phyloP scores from a whole-genome alignment of 2,888 invertebrate species.

The Rhyacophila evoluta region DNA sequence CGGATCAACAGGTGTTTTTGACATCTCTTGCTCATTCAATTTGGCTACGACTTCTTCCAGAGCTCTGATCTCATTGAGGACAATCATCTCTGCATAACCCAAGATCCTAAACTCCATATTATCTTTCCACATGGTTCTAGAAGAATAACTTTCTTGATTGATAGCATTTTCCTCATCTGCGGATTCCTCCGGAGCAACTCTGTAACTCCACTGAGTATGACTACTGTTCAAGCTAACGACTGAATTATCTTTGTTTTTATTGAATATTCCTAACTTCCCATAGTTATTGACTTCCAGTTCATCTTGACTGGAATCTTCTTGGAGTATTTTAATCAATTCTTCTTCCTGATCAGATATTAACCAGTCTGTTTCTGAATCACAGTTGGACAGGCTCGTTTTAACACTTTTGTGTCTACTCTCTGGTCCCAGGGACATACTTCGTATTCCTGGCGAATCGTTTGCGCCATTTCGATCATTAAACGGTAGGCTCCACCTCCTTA shows the following conservation, averaged over 20 bases:
- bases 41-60: slow-evolving; percentile 63
- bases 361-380: slow-evolving; percentile 80
- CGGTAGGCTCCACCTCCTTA: slow-evolving; percentile 68
- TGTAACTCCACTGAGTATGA: slow-evolving; percentile 54
- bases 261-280: slow-evolving; percentile 42
- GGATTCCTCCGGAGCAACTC: slow-evolving; percentile 31
- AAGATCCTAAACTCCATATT: slow-evolving; percentile 69
- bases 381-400: slow-evolving; percentile 56
- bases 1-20: slow-evolving; percentile 60
- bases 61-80: slow-evolving; percentile 65
- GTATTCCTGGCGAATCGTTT: slow-evolving; percentile 32
- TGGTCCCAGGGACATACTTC: slow-evolving; percentile 52
- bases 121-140: slow-evolving; percentile 54
- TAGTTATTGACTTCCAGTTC: slow-evolving; percentile 60
- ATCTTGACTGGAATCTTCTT: slow-evolving; percentile 75
- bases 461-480: slow-evolving; percentile 53
- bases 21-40: slow-evolving; percentile 59
- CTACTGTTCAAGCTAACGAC: slow-evolving; percentile 51
- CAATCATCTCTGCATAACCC: slow-evolving; percentile 67
- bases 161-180: neutral
- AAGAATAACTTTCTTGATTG: neutral
- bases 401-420: slow-evolving; percentile 23
- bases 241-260: slow-evolving; percentile 47
- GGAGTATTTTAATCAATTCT: slow-evolving; percentile 77
- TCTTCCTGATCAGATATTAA: slow-evolving; percentile 85